Evolutionary conservation across 2,113 vertebrate species (phyloP), one percentile per base, ranked within the genome.

Genomic region (Saccopteryx leptura): DNA sequence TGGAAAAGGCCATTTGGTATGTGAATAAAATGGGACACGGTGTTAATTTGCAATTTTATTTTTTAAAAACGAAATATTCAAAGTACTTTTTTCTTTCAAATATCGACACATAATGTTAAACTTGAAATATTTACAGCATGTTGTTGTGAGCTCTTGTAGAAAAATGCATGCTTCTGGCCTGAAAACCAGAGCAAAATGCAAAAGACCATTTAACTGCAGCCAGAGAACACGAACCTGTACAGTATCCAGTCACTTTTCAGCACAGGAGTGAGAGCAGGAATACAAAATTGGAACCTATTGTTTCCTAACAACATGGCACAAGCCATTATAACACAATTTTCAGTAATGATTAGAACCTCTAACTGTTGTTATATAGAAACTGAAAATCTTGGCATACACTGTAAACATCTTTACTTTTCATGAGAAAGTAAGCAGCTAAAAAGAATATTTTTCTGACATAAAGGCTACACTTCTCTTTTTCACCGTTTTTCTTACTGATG

Each of bases 21-120:
- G 56, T 72, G 68, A 97, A 98, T 92, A 94, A 97, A 97, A 94
- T 1, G 31, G 21, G 96, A 97, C 97, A 79, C 13, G 1, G 31
- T 50, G 12, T 98, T 97, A 96, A 96, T 99, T 98, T 98, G 98
- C 97, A 98, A 96, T 98, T 99, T 99, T 99, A 99, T 99, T 99
- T 99, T 98, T 98, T 93, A 98, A 98, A 99, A 99, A 99, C 95
- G 98, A 98, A 99, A 98, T 98, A 99, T 98, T 98, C 98, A 99
- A 99, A 99, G 98, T 98, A 99, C 98, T 98, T 99, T 98, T 98
- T 99, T 98, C 98, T 98, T 99, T 98, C 98, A 99, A 99, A 99
- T 98, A 98, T 98, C 90, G 97, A 99, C 99, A 99, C 98, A 96
- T 98, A 98, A 98, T 98, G 98, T 98, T 98, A 98, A 98, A 98